Evolutionary conservation across 2,113 vertebrate genomes (phyloP), one percentile per base, ranked within the genome.

Genomic region (Hiodon tergisus): DNA sequence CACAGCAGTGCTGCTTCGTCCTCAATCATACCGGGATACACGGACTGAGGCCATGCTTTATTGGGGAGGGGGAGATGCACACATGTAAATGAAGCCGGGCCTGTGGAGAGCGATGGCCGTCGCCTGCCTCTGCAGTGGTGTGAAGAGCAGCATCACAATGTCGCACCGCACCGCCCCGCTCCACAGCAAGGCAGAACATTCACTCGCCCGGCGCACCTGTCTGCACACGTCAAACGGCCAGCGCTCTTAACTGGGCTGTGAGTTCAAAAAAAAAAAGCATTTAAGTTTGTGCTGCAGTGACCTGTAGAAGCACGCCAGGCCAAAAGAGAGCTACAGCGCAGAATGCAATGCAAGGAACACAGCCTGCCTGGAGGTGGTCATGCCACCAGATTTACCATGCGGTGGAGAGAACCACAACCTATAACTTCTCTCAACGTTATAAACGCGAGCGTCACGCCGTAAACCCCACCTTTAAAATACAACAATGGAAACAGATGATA

Each of bases 21-120:
- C 0, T 73, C 79, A 82, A 84, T 82, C 76, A 84, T 86, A 87
- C 83, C 78, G 71, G 69, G 14, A 71, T 71, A 5, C 57, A 60
- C 53, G 16, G 13, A 31, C 3, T 13, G 48, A 46, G 13, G 55
- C 54, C 55, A 59, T 60, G 31, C 31, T 60, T 71, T 60, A 60
- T 60, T 59, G 58, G 14, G 58, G 58, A 11, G 58, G 58, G 57
- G 58, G 58, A 59, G 58, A 14, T 0, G 58, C 14, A 14, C 58
- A 59, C 58, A 59, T 14, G 8, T 59, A 11, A 59, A 31, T 31
- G 31, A 31, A 31, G 31, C 31, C 31, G 31, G 31, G 31, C 31
- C 31, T 31, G 31, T 63, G n/a, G 16, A 8, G 61, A 13, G 17
- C 17, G 17, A 63, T 63, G 61, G 46, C 2, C 3, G 16, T 31